Evolutionary conservation across 2,797 vertebrate genomes (phyloP).

Genomic region (Manis pentadactyla): DNA sequence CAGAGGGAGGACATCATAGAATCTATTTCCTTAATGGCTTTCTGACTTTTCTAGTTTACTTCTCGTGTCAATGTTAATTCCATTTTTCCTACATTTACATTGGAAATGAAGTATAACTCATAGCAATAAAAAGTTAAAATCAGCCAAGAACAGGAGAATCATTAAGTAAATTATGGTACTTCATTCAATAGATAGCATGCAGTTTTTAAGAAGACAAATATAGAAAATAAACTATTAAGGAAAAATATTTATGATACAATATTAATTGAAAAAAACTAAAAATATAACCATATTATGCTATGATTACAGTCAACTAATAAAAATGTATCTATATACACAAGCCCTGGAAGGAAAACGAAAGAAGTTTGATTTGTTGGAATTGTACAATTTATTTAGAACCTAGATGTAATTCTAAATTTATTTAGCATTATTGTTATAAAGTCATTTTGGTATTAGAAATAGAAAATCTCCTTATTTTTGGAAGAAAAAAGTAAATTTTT

Average conservation of each 20-base stretch:
- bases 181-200: not conserved
- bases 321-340: not conserved
- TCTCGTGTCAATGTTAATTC: no score
- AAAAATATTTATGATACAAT: not conserved
- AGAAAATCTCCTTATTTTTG: not conserved
- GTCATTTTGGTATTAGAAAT: not conserved
- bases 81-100: no score
- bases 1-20: no score
- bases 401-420: not conserved
- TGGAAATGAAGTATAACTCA: not conserved
- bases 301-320: not conserved
- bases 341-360: slow-evolving; percentile 18
- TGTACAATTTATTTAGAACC: not conserved
- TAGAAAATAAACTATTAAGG: not conserved
- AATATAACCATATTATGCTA: not conserved
- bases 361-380: not conserved
- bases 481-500: slow-evolving; percentile 35
- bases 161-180: slow-evolving; percentile 7
- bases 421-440: slow-evolving; percentile 13
- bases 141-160: not conserved
- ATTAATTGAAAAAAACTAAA: not conserved
- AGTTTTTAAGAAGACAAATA: not conserved
- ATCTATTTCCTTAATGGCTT: no score
- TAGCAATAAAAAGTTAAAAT: slow-evolving; percentile 19
- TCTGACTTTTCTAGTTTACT: no score